Base-by-base conservation (phyloP, 2,113 vertebrate species). In the Crotalus tigris region DNA sequence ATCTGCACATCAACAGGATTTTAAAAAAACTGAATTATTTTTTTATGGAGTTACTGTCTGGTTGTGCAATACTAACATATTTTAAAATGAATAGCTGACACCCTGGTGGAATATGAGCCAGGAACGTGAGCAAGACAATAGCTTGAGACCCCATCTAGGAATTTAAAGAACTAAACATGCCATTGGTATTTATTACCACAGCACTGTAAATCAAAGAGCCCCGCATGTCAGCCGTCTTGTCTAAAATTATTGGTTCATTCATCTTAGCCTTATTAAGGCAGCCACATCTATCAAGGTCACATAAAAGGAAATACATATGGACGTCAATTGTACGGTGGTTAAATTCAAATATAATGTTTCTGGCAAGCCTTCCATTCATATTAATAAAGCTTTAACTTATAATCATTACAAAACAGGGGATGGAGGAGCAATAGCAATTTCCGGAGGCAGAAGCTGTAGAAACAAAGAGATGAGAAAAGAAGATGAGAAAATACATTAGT, bases 241-340 rank as follows among this genome's bases (percentile, higher is more conserved):
- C 93, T 95, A 26, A 95, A 97, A 95, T 97, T 96, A 97, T 97
- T 97, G 94, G 93, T 95, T 97, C 97, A 97, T 97, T 96, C 92
- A 90, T 97, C 97, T 97, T 93, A 93, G 85, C 94, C 93, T 94
- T 95, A 96, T 96, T 97, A 97, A 97, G 64, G 85, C 92, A 94
- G 89, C 51, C 85, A 75, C 96, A 96, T 97, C 96, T 93, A 96
- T 97, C 96, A 96, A 96, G 94, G 93, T 92, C 0, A 4, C 87
- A 95, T 92, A 93, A 94, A 95, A 92, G 93, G 93, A 95, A 94
- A 94, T 88, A 46, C 59, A 75, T 23, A 94, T 93, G 91, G 64
- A 92, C n/a, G 17, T 54, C 93, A 93, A 53, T 39, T 94, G 93
- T 91, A 92, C 64, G 94, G 91, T 88, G 92, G 53, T 94, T 95